Evolutionary conservation across 2,113 vertebrate genomes (phyloP).

Genomic region (Cebus imitator): DNA sequence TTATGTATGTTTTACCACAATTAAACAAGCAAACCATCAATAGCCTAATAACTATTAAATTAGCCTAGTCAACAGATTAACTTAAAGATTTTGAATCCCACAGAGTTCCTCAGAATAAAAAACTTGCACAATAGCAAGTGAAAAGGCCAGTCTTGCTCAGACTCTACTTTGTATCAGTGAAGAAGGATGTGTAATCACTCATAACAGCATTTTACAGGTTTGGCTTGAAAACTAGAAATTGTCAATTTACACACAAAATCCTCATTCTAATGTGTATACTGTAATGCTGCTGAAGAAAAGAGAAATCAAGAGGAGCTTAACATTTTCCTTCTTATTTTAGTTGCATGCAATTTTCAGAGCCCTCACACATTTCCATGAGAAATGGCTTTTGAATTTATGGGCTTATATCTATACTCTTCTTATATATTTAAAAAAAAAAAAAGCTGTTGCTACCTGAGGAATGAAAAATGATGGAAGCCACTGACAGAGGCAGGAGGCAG

Average conservation of each 20-base stretch:
- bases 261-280: neutral
- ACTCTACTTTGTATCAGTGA: neutral
- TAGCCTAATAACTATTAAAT: neutral
- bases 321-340: conserved; percentile 25
- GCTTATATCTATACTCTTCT: neutral
- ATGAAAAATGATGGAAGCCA: neutral
- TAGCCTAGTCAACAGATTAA: neutral
- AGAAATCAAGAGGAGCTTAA: neutral
- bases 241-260: neutral
- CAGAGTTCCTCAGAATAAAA: neutral
- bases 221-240: neutral
- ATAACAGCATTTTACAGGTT: neutral
- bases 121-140: neutral
- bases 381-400: conserved; percentile 14
- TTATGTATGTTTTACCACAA: neutral
- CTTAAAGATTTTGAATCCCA: neutral
- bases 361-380: neutral
- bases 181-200: neutral
- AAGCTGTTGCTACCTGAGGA: neutral
- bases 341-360: conserved; percentile 31
- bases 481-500: no score
- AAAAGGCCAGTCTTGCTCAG: neutral
- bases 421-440: conserved; percentile 25
- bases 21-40: neutral
- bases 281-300: neutral